Percentiles rank a stretch among this genome's conserved stretches.
Evolutionary conservation across 2,113 vertebrate genomes (phyloP).

Genomic region (Mandrillus leucophaeus): DNA sequence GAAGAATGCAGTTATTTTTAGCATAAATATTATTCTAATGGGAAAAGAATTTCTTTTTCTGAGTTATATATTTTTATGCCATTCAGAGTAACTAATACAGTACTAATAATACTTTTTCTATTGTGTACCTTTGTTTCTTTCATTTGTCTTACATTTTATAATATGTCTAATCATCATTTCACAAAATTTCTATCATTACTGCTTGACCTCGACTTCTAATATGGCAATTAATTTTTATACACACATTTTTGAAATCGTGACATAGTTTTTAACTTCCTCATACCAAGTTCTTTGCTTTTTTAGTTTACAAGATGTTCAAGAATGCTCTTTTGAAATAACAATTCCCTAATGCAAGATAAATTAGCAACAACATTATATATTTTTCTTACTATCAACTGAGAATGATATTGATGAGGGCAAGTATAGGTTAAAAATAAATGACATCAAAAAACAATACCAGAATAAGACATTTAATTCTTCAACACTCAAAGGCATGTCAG

Average conservation of each 20-base stretch:
- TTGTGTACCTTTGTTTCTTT: neutral
- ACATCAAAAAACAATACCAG: neutral
- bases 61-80: neutral
- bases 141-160: neutral
- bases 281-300: neutral
- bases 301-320: neutral
- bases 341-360: neutral
- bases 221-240: neutral
- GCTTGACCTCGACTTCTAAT: neutral
- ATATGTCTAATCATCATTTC: neutral
- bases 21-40: neutral
- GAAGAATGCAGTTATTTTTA: neutral
- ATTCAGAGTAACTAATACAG: neutral
- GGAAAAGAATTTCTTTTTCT: neutral
- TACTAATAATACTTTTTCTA: neutral
- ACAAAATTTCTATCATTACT: neutral
- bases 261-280: neutral
- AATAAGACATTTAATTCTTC: conserved; percentile 43
- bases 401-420: neutral
- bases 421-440: neutral
- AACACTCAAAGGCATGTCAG: neutral
- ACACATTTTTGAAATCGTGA: conserved; percentile 21
- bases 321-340: neutral
- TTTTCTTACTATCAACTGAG: neutral
- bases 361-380: neutral